Evolutionary conservation across 2,797 vertebrate genomes (phyloP), one percentile per base, ranked within the genome.

Genomic region (Gallirallus australis): DNA sequence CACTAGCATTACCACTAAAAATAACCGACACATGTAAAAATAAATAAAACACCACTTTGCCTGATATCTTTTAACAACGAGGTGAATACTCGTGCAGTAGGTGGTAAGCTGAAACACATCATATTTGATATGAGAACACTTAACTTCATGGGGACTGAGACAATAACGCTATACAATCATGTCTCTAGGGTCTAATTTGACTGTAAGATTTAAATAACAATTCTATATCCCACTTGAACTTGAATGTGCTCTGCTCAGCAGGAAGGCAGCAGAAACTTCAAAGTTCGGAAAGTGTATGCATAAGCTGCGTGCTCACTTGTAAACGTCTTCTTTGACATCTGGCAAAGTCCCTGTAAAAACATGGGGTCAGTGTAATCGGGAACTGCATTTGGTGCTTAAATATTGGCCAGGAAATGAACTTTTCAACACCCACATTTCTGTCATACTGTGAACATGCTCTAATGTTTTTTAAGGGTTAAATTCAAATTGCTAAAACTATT

Each of bases 121-220:
- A 88, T 79, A 90, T 91, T 86, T 93, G 59, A 88, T 91, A 93
- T 64, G 77, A 95, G 82, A 96, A 89, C 66, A 76, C 93, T 93
- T 94, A 90, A 83, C 85, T 90, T 95, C 87, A n/a, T 7, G 66
- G 89, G 47, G 80, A 82, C 85, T 79, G 88, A 96, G 88, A 90
- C 87, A 96, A 96, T 87, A 86, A 83, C 1, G 0, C 35, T 60
- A 48, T 30, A 14, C 70, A 90, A 65, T 89, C 83, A 33, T 80
- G 86, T 86, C 88, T 90, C 82, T 82, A 91, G 87, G 66, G 83
- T 90, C 94, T 94, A 90, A 90, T 94, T 96, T 93, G 70, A 93
- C 80, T 77, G 77, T 73, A 85, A 89, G 73, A 85, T 86, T 94
- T 86, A 89, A 86, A 89, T 90, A 93, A 89, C 68, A 94, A 90